Conservation (phyloP, 2,797 vertebrate genomes). For the Erithacus rubecula region DNA sequence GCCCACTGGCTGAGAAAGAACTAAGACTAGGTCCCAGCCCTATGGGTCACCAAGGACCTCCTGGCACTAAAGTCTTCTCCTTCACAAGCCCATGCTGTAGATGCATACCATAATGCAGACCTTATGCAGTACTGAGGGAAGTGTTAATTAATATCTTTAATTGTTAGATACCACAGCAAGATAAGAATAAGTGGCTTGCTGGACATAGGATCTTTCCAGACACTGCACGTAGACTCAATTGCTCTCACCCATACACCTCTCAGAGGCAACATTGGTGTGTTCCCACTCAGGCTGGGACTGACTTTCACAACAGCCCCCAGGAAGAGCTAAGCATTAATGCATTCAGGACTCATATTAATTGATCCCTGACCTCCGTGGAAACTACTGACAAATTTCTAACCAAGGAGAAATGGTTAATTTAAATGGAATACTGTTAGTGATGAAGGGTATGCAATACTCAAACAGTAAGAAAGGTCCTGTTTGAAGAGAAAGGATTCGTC, state of each 20-base stretch:
- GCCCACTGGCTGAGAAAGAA: background rate
- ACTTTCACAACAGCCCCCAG: background rate
- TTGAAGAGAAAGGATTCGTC: background rate
- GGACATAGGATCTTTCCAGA: background rate
- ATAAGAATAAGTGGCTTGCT: background rate
- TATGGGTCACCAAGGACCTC: background rate
- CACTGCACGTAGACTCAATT: background rate
- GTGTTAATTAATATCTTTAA: conserved; percentile 20
- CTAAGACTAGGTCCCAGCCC: background rate
- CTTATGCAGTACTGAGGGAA: background rate
- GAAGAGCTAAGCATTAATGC: background rate
- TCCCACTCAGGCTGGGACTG: background rate
- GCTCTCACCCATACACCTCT: background rate
- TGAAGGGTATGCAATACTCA: background rate
- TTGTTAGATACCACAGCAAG: background rate
- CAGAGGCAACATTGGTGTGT: background rate
- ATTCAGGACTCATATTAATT: background rate
- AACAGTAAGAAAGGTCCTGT: background rate
- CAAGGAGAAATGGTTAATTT: background rate
- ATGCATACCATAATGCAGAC: conserved; percentile 2
- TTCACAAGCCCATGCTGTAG: background rate
- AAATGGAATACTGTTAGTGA: background rate
- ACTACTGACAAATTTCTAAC: background rate
- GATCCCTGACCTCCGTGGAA: background rate
- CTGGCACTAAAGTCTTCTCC: background rate